These are phyloP conservation scores for Hipparchia sbordonii DNA, from an alignment of 2,888 invertebrate genomes.

Conservation along the genomic window DNA sequence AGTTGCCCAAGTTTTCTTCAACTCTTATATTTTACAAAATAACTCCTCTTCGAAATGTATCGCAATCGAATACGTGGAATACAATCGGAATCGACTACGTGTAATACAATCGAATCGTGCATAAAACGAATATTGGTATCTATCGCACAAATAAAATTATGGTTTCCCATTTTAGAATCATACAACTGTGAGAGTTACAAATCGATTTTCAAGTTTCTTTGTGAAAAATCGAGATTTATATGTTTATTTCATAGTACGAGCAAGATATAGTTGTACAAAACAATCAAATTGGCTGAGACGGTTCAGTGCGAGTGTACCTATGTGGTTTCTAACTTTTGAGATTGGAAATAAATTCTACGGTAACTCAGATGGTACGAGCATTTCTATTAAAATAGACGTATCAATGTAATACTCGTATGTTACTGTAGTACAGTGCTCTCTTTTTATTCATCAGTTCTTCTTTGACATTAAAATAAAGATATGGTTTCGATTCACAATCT, in stretches of 20 bases:
- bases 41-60: conserved; percentile 11
- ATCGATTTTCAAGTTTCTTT: conserved; percentile 56
- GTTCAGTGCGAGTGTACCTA: conserved; percentile 15
- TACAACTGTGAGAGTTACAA: conserved; percentile 50
- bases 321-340: conserved; percentile 15
- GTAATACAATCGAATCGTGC: conserved; percentile 17
- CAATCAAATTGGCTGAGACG: conserved; percentile 39
- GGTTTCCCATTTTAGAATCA: conserved; percentile 40
- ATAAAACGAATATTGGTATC: conserved; percentile 26
- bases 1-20: not conserved
- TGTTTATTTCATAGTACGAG: conserved; percentile 42
- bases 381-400: not conserved
- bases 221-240: conserved; percentile 48
- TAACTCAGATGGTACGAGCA: too few species aligned
- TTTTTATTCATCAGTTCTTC: too few species aligned
- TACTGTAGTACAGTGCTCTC: too few species aligned
- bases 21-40: conserved; percentile 12
- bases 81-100: conserved; percentile 14
- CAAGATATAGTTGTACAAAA: conserved; percentile 40
- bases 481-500: too few species aligned
- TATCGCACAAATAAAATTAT: conserved; percentile 32
- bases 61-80: conserved; percentile 10
- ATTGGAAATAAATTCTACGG: not conserved
- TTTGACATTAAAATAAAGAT: too few species aligned
- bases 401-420: too few species aligned